phyloP scores from a whole-genome alignment of 2,888 invertebrate species.

The Sericinus montela region DNA sequence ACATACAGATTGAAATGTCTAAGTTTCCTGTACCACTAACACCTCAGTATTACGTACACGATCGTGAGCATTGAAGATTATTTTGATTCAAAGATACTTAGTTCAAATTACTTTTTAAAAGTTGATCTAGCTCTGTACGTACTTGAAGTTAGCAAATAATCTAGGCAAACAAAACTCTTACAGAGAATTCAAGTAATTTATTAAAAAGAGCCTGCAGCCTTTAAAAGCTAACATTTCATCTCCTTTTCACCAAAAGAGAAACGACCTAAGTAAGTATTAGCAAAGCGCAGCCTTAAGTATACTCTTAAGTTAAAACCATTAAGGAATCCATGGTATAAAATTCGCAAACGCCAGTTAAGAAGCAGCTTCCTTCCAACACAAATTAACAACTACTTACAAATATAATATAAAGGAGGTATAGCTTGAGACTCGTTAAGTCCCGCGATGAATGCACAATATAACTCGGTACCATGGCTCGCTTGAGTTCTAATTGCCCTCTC shows the following conservation, averaged over 20 bases:
- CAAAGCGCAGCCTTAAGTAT: neutral
- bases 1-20: no score
- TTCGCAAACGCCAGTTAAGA: slow-evolving; percentile 7
- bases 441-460: slow-evolving; percentile 17
- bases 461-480: slow-evolving; percentile 5
- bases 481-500: slow-evolving; percentile 31
- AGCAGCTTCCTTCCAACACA: slow-evolving; percentile 5
- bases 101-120: no score
- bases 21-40: no score
- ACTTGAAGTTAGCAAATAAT: neutral
- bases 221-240: neutral
- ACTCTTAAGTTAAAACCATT: neutral
- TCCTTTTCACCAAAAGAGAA: neutral
- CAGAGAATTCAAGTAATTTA: no score
- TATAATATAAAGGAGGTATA: slow-evolving; percentile 5
- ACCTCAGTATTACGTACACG: no score
- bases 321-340: slow-evolving; percentile 6
- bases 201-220: no score
- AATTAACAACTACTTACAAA: slow-evolving; percentile 16
- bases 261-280: neutral
- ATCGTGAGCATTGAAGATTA: no score
- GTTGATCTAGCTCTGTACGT: no score
- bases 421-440: slow-evolving; percentile 3
- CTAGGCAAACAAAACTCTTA: neutral
- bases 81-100: no score